phyloP scores from a whole-genome alignment of 2,888 invertebrate species.

The Drosophila mercatorum region DNA sequence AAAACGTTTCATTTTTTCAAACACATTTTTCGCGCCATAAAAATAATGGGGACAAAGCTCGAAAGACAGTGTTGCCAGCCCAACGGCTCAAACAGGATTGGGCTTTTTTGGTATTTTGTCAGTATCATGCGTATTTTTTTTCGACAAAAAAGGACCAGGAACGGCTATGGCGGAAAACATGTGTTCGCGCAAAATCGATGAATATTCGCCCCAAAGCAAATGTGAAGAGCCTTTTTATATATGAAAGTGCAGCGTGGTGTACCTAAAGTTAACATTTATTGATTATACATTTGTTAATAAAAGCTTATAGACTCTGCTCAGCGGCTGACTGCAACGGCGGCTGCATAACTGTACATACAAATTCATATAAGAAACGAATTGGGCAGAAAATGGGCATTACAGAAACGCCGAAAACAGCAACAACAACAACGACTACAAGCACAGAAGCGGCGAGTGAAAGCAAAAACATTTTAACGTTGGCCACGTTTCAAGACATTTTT shows the following conservation, averaged over 20 bases:
- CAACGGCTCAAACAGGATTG: slow-evolving; percentile 20
- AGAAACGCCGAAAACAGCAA: slow-evolving; percentile 68
- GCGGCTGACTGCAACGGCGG: neutral
- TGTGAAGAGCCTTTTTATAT: slow-evolving; percentile 18
- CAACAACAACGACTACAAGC: slow-evolving; percentile 46
- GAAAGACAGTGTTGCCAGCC: slow-evolving; percentile 27
- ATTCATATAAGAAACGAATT: slow-evolving; percentile 9
- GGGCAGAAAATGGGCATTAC: slow-evolving; percentile 76
- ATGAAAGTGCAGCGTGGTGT: slow-evolving; percentile 15
- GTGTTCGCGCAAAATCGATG: slow-evolving; percentile 77
- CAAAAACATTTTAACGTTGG: slow-evolving; percentile 84
- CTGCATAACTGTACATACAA: slow-evolving; percentile 9
- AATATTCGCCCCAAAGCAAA: slow-evolving; percentile 43
- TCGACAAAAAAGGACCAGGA: slow-evolving; percentile 38
- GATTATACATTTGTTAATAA: slow-evolving; percentile 3
- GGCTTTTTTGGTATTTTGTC: slow-evolving; percentile 23
- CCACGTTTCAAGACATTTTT: slow-evolving; percentile 86
- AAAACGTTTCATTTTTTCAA: neutral
- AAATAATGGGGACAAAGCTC: slow-evolving; percentile 20
- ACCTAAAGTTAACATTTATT: slow-evolving; percentile 35
- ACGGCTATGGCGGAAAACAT: slow-evolving; percentile 48
- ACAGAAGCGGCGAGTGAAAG: slow-evolving; percentile 60
- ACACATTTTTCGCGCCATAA: slow-evolving; percentile 12
- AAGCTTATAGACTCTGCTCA: neutral
- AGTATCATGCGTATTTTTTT: slow-evolving; percentile 30